Percentiles rank a stretch among this genome's conserved stretches.
phyloP scores from a whole-genome alignment of 35 echinoderm and acorn worm genomes.

The Heliocidaris erythrogramma region DNA sequence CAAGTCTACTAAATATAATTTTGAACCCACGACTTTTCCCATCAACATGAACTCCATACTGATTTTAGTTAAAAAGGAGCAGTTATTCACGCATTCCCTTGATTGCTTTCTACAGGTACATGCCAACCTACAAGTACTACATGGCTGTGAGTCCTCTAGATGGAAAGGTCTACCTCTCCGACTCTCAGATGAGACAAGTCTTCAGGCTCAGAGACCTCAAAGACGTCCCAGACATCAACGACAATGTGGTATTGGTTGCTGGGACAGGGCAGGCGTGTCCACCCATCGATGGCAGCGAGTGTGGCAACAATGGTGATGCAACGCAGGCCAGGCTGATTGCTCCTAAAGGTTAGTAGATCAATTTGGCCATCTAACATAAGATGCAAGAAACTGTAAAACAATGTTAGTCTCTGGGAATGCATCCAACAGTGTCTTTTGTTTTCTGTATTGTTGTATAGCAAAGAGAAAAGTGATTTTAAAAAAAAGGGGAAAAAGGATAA shows the following conservation, averaged over 20 bases:
- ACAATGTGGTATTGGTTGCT: conserved; percentile 70
- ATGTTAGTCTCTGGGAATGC: too few species aligned
- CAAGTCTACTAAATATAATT: too few species aligned
- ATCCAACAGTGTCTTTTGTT: too few species aligned
- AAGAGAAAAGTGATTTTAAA: too few species aligned
- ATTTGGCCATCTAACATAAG: neutral
- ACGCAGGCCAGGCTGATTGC: conserved; percentile 76
- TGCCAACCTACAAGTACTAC: conserved; percentile 92
- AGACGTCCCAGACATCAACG: conserved; percentile 54
- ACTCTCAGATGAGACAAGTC: conserved; percentile 77
- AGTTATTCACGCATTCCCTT: neutral
- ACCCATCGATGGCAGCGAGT: conserved; percentile 69
- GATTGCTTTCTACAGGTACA: conserved; percentile 46
- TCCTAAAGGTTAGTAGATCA: conserved; percentile 76
- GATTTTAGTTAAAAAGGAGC: neutral
- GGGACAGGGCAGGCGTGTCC: conserved; percentile 76
- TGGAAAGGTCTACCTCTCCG: conserved; percentile 85
- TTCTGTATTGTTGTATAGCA: too few species aligned
- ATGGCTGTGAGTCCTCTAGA: conserved; percentile 75
- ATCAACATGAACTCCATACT: too few species aligned
- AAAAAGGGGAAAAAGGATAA: too few species aligned
- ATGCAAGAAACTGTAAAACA: too few species aligned
- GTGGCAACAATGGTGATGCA: conserved; percentile 87
- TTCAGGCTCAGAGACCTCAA: conserved; percentile 54
- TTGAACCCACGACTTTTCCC: too few species aligned